A percentile compares a stretch with the other conserved stretches of the same genome.
Conservation (phyloP, 2,888 invertebrate genomes). For the Megaustenia siamemsis region DNA sequence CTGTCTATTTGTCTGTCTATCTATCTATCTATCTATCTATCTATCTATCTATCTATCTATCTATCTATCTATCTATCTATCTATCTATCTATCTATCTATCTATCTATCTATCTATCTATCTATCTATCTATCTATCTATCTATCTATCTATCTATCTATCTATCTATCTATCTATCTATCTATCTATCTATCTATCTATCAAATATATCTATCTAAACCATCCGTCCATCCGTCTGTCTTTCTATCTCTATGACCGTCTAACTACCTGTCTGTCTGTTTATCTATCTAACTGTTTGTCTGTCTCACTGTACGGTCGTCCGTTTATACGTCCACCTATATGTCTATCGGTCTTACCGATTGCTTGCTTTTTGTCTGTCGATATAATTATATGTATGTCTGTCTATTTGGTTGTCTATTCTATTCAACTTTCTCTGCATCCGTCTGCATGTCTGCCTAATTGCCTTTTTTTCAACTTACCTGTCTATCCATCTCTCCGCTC, state of each 20-base stretch:
- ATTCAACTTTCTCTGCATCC: no score
- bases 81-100: neutral
- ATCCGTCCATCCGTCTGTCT: neutral
- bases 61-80: no score
- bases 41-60: no score
- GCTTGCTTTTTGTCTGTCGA: neutral
- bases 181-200: neutral
- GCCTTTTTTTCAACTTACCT: no score
- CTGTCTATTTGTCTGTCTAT: no score
- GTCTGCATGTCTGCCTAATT: no score
- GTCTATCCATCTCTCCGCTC: no score
- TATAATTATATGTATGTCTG: neutral
- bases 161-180: neutral
- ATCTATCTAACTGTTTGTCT: neutral
- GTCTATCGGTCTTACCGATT: no score
- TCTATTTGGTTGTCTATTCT: neutral
- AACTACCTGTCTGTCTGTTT: neutral
- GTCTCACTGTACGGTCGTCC: neutral
- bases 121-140: neutral
- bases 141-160: neutral
- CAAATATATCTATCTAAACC: neutral
- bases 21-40: neutral
- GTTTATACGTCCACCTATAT: neutral
- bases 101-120: neutral
- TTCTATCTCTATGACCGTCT: neutral